A percentile compares a stretch with the other conserved stretches of the same genome.
Conservation (phyloP, 2,888 invertebrate species). For the Cephus runcator region DNA sequence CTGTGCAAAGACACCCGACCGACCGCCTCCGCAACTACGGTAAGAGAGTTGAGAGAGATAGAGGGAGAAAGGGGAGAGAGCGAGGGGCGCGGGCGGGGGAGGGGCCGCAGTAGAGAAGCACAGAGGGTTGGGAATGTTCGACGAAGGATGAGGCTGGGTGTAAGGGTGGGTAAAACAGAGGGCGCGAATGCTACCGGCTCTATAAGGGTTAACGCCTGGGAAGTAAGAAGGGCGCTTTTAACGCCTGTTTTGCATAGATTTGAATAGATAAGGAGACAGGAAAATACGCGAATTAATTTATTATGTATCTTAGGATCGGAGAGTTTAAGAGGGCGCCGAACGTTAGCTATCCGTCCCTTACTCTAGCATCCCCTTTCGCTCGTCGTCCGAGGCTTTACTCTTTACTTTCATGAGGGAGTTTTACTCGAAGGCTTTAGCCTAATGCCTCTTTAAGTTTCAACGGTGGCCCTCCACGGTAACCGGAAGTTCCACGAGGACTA, state of each 20-base stretch:
- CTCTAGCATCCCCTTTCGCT: slow-evolving; percentile 1
- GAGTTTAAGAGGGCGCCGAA: slow-evolving; percentile 26
- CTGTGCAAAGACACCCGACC: slow-evolving; percentile 59
- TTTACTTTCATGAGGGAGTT: slow-evolving; percentile 43
- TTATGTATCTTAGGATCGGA: slow-evolving; percentile 57
- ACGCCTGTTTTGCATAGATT: slow-evolving; percentile 65
- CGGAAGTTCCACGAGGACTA: slow-evolving; percentile 8
- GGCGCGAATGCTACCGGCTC: slow-evolving; percentile 38
- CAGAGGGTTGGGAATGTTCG: slow-evolving; percentile 1
- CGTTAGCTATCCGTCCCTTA: background rate
- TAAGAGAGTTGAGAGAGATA: slow-evolving; percentile 13
- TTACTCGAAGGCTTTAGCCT: slow-evolving; percentile 35
- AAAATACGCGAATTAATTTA: slow-evolving; percentile 64
- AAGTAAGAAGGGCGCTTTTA: slow-evolving; percentile 57
- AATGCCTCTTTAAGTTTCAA: slow-evolving; percentile 52
- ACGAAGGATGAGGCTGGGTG: background rate
- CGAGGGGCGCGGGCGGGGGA: slow-evolving; percentile 17
- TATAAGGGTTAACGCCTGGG: slow-evolving; percentile 51
- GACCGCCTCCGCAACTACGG: slow-evolving; percentile 25
- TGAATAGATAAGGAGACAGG: slow-evolving; percentile 63
- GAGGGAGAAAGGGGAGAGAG: slow-evolving; percentile 6
- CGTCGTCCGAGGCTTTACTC: slow-evolving; percentile 40
- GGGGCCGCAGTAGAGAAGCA: background rate
- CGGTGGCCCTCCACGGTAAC: background rate
- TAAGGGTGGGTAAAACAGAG: slow-evolving; percentile 21